A percentile compares a stretch with the other conserved stretches of the same genome.
These are phyloP conservation scores for Poecilia wingei DNA, from an alignment of 2,797 vertebrate species.

Conservation along the genomic window DNA sequence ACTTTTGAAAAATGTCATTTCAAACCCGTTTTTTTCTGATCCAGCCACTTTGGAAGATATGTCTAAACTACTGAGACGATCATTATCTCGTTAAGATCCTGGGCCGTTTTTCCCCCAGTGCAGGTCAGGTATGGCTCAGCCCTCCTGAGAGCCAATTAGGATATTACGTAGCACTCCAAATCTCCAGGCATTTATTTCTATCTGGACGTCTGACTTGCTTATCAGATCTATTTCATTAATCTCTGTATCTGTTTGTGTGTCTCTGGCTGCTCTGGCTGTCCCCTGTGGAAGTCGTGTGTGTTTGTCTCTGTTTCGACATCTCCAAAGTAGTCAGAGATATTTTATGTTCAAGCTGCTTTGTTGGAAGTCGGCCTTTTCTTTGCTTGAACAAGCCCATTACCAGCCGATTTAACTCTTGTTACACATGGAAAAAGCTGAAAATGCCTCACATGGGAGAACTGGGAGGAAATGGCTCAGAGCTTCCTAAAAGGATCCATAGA, in stretches of 20 bases:
- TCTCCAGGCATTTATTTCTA: slow-evolving; percentile 57
- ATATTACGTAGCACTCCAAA: slow-evolving; percentile 52
- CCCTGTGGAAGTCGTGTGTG: slow-evolving; percentile 14
- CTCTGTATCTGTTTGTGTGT: slow-evolving; percentile 39
- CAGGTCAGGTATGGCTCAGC: slow-evolving; percentile 55
- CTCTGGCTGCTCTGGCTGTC: slow-evolving; percentile 41
- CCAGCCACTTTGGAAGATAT: slow-evolving; percentile 48
- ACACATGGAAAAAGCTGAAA: slow-evolving; percentile 26
- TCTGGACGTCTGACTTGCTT: slow-evolving; percentile 34
- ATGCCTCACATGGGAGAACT: slow-evolving; percentile 8
- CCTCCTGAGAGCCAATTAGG: slow-evolving; percentile 73
- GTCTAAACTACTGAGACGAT: slow-evolving; percentile 53
- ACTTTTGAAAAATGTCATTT: slow-evolving; percentile 44
- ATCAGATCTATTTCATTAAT: slow-evolving; percentile 63
- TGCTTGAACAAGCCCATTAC: slow-evolving; percentile 37
- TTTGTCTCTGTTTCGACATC: slow-evolving; percentile 41
- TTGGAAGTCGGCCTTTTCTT: slow-evolving; percentile 5
- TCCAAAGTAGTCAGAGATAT: slow-evolving; percentile 11
- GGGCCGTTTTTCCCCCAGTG: slow-evolving; percentile 1
- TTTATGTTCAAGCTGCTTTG: slow-evolving; percentile 19
- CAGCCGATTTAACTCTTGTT: slow-evolving; percentile 33
- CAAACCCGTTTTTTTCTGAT: slow-evolving; percentile 47
- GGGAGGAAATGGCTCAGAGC: slow-evolving; percentile 12
- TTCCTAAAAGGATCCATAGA: slow-evolving; percentile 20
- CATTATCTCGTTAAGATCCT: slow-evolving; percentile 62